Conservation (phyloP, 1,140 invertebrate genomes). For the Lepidotrigona ventralis region DNA sequence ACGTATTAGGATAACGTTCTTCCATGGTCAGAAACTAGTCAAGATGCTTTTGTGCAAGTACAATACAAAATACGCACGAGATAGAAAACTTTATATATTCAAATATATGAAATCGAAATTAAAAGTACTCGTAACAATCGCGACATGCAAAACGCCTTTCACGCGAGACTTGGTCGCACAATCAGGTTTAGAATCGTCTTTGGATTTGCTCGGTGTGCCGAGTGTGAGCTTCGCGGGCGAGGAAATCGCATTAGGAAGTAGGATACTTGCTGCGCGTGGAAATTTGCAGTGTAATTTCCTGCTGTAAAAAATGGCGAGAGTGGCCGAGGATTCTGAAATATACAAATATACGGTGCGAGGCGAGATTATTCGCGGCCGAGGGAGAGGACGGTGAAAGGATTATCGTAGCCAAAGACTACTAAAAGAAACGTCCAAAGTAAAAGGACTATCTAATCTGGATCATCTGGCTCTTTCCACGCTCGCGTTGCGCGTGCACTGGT, state of each 20-base stretch:
- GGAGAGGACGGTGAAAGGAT: slow-evolving; percentile 59
- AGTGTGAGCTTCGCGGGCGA: neutral
- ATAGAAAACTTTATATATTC: too few relatives aligned
- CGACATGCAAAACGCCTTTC: neutral
- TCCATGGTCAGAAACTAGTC: too few relatives aligned
- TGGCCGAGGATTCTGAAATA: slow-evolving; percentile 43
- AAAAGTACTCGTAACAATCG: neutral
- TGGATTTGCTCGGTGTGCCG: neutral
- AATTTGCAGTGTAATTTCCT: slow-evolving; percentile 59
- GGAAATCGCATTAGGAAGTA: slow-evolving; percentile 21
- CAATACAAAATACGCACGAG: too few relatives aligned
- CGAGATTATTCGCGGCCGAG: slow-evolving; percentile 40
- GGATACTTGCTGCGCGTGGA: slow-evolving; percentile 18
- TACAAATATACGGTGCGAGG: slow-evolving; percentile 43
- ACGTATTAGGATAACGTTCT: too few relatives aligned
- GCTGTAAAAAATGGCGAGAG: slow-evolving; percentile 55
- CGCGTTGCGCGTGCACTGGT: too few relatives aligned
- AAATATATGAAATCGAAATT: too few relatives aligned
- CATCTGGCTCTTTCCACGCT: slow-evolving; percentile 30
- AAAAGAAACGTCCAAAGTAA: slow-evolving; percentile 46
- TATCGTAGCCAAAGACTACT: slow-evolving; percentile 19
- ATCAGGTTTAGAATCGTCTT: neutral
- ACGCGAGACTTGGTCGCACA: neutral
- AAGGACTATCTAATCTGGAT: slow-evolving; percentile 57
- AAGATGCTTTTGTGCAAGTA: too few relatives aligned